Evolutionary conservation across 2,888 invertebrate genomes (phyloP), one percentile per base, ranked within the genome.

Genomic region (Chloroclystis v-ata): DNA sequence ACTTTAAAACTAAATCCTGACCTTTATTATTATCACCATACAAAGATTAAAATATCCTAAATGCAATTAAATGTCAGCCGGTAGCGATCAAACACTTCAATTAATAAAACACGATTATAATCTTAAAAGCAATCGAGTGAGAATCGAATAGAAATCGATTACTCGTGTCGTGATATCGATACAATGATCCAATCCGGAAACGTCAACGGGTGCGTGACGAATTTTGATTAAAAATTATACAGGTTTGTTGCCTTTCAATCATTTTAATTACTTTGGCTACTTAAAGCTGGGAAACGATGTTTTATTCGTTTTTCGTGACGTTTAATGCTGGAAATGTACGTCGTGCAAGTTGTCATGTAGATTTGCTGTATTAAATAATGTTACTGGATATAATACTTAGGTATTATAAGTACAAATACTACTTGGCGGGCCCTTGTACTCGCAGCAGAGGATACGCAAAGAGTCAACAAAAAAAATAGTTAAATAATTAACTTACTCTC

Each of bases 211-310:
- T 41, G 44, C 48, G 42, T 63, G 64, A 68, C 66, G 57, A 56
- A 60, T 61, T 56, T 66, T 61, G 65, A 68, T 68, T 68, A 62
- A 64, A 64, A 62, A 59, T 63, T 64, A 63, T 59, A 60, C 58
- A 60, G 56, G 45, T 42, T 33, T 35, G 33, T 25, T 28, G 30
- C 25, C 35, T 46, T 41, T 42, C 24, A 33, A 49, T 35, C 8
- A 24, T 35, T 35, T 35, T 35, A 35, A 35, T 35, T 10, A 14
- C 4, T 14, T 14, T 6, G 6, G 30, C 2, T 33, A 10, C 8
- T 24, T 20, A 20, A 10, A 14, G n/a, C 13, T 3, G 1, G 6
- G 14, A 6, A 16, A 20, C n/a, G 5, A n/a, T 6, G 35, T 10
- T 35, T 24, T 24, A 24, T 24, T 35, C 11, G 4, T 8, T 24